Evolutionary conservation across 2,888 invertebrate genomes (phyloP), one percentile per base, ranked within the genome.

Genomic region (Hipparchia semele): DNA sequence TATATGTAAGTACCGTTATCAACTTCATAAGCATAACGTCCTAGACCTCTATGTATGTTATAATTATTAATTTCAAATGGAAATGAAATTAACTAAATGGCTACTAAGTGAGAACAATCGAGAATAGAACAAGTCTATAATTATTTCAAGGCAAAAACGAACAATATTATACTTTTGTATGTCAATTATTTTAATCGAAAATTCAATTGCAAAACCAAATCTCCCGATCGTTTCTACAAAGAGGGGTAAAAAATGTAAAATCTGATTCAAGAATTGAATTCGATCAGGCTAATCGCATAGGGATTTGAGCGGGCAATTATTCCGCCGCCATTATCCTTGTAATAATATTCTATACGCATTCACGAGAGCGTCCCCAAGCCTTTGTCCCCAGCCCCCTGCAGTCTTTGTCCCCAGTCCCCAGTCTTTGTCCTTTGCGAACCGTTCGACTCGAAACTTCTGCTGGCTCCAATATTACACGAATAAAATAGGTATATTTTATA

Each of bases 401-500:
- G 62, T 73, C 78, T 77, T 83, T 82, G 49, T 82, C 64, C 49
- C 64, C 49, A 64, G 80, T 76, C 82, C 78, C 68, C 71, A 49
- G 68, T 73, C 76, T 83, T 83, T 81, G 80, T 83, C 80, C 78
- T 82, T 81, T 79, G 78, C 77, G 75, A 77, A 72, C 71, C 80
- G 73, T 72, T 81, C 79, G 77, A 76, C 78, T 75, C 80, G 77
- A 82, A 82, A 81, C 79, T 80, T 78, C 78, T 79, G 77, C 69
- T 62, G 51, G 68, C 23, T 72, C 66, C n/a, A 53, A 61, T 71
- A 72, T 70, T 23, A 39, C 69, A 70, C 67, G 70, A 72, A 75
- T 75, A 53, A 73, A 68, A 64, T 39, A n/a, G n/a, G n/a, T n/a
- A 39, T 67, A 71, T 68, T 66, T 59, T 66, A 72, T 72, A 62